Conservation (phyloP, 64 coral and sea anemone genomes). For the Exaiptasia diaphana region DNA sequence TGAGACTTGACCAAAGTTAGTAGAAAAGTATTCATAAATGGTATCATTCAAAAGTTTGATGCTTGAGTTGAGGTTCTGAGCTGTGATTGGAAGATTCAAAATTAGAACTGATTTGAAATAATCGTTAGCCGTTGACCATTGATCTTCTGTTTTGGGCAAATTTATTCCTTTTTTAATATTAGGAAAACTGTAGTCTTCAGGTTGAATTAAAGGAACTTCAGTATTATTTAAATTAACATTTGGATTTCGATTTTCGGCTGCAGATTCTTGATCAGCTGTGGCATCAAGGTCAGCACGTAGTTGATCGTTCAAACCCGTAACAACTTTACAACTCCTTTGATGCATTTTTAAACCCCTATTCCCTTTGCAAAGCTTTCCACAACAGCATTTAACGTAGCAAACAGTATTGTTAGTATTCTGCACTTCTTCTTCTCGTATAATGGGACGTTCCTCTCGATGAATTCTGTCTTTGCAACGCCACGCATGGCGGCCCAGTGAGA, state of each 20-base stretch:
- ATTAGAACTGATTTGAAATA: slow-evolving; percentile 1
- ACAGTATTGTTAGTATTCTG: not conserved
- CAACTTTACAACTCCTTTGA: not conserved
- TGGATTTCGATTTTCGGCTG: not conserved
- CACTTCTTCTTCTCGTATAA: not conserved
- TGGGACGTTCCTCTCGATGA: not conserved
- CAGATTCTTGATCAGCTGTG: not conserved
- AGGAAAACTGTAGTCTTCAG: not conserved
- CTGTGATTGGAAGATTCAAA: not conserved
- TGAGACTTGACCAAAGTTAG: slow-evolving; percentile 10
- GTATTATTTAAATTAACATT: not conserved
- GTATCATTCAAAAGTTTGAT: slow-evolving; percentile 36
- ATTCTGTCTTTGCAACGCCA: slow-evolving; percentile 14
- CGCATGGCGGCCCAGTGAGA: slow-evolving; percentile 2
- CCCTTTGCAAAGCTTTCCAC: not conserved
- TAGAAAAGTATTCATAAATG: slow-evolving; percentile 50
- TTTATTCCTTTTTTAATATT: slow-evolving; percentile 11
- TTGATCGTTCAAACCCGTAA: not conserved
- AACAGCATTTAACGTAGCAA: not conserved
- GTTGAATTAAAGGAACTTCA: not conserved
- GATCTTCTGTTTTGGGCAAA: slow-evolving; percentile 8
- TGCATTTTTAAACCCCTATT: not conserved
- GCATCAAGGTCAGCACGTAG: not conserved
- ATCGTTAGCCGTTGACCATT: not conserved
- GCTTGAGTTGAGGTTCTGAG: slow-evolving; percentile 10